Percentiles rank a stretch among this genome's conserved stretches.
These are phyloP conservation scores for Bombylius discolor DNA, from an alignment of 2,888 invertebrate genomes.

Conservation along the genomic window DNA sequence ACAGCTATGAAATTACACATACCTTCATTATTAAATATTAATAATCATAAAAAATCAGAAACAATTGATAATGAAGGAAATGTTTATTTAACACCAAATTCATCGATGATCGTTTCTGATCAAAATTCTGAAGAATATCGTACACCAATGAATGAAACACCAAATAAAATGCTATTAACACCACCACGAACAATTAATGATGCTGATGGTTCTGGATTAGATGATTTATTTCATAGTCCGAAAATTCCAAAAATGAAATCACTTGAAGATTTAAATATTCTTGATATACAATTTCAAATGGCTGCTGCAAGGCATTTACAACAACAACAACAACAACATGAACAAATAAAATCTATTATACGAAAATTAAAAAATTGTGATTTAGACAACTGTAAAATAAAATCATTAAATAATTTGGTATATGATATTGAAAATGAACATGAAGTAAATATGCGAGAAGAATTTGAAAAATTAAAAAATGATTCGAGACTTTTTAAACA, in stretches of 20 bases:
- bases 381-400: conserved; percentile 26
- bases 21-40: conserved; percentile 22
- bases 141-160: conserved; percentile 31
- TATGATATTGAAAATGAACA: conserved; percentile 26
- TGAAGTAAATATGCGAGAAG: conserved; percentile 25
- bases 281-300: conserved; percentile 34
- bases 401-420: conserved; percentile 32
- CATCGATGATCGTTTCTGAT: conserved; percentile 23
- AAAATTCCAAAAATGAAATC: conserved; percentile 35
- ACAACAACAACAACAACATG: neutral
- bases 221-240: conserved; percentile 34
- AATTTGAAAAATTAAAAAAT: conserved; percentile 26
- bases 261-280: conserved; percentile 33
- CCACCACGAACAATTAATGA: conserved; percentile 20
- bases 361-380: conserved; percentile 27
- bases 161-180: conserved; percentile 20
- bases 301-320: conserved; percentile 13
- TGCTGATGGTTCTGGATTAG: conserved; percentile 30
- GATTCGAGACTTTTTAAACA: conserved; percentile 6
- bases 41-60: conserved; percentile 11
- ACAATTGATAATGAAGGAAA: conserved; percentile 18
- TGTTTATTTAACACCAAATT: conserved; percentile 33
- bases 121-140: conserved; percentile 28
- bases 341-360: conserved; percentile 26
- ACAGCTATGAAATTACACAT: conserved; percentile 33